Base-by-base conservation (phyloP, 2,797 vertebrate species). In the Aratinga solstitialis region DNA sequence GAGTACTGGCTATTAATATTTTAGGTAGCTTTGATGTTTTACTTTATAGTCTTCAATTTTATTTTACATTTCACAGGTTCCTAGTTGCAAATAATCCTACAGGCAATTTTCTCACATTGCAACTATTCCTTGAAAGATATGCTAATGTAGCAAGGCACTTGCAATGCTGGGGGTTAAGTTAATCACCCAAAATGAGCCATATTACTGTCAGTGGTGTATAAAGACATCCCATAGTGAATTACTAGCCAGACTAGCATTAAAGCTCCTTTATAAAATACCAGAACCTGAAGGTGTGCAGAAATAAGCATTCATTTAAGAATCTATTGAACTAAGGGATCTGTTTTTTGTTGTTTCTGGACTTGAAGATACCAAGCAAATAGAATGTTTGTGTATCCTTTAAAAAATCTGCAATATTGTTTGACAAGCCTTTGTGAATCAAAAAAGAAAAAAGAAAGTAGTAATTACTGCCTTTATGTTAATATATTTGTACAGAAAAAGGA, bases 51-150 rank as follows among this genome's bases (percentile, higher is more conserved):
- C 96, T 97, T 98, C 97, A 97, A 97, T 98, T 98, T 98, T 98
- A 97, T 97, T 98, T 98, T 97, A 97, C 97, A 97, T 98, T 98
- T 98, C 98, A 98, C 98, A 98, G 96, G 96, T 98, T 98, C 71
- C 96, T 97, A 96, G 98, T 96, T 96, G 97, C 97, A 98, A 98
- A 98, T 98, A 98, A 97, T 98, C 97, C 97, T 98, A 97, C 94
- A 93, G 97, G 97, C 98, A 98, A 97, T 98, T 98, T 98, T 97
- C 97, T 98, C 96, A 95, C 96, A 96, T 97, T 98, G 97, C 97
- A 98, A 96, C 97, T 97, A 97, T 97, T 97, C 94, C 97, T 98
- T 98, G 97, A 98, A 98, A 98, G 96, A 97, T 98, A 98, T 97
- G 97, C 92, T 98, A 98, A 98, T 98, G 75, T 86, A 95, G 95